Evolutionary conservation across 1,140 invertebrate genomes (phyloP), one percentile per base, ranked within the genome.

Genomic region (Penaeus indicus): DNA sequence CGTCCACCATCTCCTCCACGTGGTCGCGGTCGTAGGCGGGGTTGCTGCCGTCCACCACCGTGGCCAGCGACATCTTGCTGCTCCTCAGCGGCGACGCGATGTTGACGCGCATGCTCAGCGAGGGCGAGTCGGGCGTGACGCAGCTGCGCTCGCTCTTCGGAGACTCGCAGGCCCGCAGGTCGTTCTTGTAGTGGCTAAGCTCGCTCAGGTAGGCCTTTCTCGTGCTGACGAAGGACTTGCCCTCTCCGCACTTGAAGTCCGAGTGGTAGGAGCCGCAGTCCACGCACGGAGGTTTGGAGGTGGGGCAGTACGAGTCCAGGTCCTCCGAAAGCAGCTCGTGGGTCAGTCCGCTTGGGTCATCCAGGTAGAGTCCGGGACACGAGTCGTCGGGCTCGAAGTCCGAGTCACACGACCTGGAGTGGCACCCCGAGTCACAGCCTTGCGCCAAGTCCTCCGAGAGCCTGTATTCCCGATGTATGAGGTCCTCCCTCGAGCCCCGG

Each of bases 11-110:
- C 42, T 88, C 86, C 27, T 88, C 86, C 10, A 75, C 42, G 69
- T 84, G 81, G 42, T 78, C 81, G 11, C 69, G 62, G 81, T 88
- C 86, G 42, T 88, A 88, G 22, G 54, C 81, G 54, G 86, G 86
- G 72, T 88, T 88, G 54, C 42, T 84, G 64, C 86, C 86, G 60
- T 88, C 86, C 4, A 88, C 64, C 75, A 88, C 82, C 54, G 86
- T 88, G 27, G 86, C 86, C 21, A 88, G 72, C 54, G 86, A 88
- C 86, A 88, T 88, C 72, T 88, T 88, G 72, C 86, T 88, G 61
- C 80, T 88, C 69, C 86, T 62, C 4, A 88, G 75, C 2, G 86
- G 86, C 16, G 86, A 88, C 5, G 86, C 86, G 1, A 88, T 83
- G 81, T 88, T 88, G 8, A 88, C 86, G 18, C 86, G 63, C 86